Percentiles rank a stretch among this genome's conserved stretches.
Conservation (phyloP, 2,113 vertebrate genomes). For the Thryonomys swinderianus region DNA sequence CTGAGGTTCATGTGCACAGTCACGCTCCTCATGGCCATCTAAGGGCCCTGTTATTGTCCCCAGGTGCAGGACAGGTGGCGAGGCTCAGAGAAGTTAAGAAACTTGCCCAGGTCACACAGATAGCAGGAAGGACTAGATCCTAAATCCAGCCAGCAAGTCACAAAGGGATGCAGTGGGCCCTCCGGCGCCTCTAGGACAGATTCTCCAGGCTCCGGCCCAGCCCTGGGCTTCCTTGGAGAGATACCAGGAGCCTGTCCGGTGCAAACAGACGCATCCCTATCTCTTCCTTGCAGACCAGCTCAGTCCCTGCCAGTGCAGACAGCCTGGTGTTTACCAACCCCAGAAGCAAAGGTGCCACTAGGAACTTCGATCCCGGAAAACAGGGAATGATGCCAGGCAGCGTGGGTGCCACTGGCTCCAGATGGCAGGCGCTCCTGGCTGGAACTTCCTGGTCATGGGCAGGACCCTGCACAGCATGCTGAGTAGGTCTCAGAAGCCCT, state of each 20-base stretch:
- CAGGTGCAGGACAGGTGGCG: not conserved
- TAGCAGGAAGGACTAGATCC: not conserved
- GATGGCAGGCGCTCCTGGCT: accelerated
- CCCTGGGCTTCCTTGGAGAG: not conserved
- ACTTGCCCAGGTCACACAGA: not conserved
- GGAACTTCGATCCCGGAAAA: not conserved
- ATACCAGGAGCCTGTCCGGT: not conserved
- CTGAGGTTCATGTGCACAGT: accelerated
- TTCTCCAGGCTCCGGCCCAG: not conserved
- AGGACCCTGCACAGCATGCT: not conserved
- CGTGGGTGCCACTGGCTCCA: not conserved
- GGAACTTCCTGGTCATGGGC: not conserved
- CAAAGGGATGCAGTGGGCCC: not conserved
- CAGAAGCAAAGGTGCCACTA: not conserved
- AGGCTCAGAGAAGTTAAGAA: not conserved
- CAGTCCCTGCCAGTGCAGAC: not conserved
- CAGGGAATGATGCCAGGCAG: not conserved
- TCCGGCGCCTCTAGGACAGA: not conserved
- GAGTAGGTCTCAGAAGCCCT: not conserved
- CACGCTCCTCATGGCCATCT: not conserved
- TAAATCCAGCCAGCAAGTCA: not conserved
- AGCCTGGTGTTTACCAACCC: slow-evolving; percentile 3
- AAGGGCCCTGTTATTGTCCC: not conserved
- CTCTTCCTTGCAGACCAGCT: slow-evolving; percentile 32
- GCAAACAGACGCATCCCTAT: slow-evolving; percentile 45